phyloP scores from a whole-genome alignment of 2,888 invertebrate genomes.

The Conops quadrifasciatus region DNA sequence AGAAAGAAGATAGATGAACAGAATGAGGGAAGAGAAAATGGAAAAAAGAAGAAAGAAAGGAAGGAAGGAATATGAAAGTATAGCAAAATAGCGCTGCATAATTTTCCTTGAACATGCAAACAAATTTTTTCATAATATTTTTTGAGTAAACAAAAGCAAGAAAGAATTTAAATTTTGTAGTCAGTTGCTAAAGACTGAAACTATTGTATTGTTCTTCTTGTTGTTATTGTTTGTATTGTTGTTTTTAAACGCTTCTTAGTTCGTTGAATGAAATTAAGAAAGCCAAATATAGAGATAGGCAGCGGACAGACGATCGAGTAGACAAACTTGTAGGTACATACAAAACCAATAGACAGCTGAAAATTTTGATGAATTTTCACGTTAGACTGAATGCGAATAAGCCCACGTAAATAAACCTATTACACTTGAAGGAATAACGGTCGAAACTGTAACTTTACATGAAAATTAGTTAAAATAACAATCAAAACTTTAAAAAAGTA shows the following conservation, averaged over 20 bases:
- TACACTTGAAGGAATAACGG: neutral
- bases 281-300: slow-evolving; percentile 50
- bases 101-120: slow-evolving; percentile 31
- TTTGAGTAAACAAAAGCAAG: slow-evolving; percentile 20
- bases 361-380: slow-evolving; percentile 31
- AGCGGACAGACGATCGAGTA: slow-evolving; percentile 32
- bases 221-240: slow-evolving; percentile 34
- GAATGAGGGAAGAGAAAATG: neutral
- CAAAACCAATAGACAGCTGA: slow-evolving; percentile 11
- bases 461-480: too few species aligned
- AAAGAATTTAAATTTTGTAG: slow-evolving; percentile 21
- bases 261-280: slow-evolving; percentile 55
- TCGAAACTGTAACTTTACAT: neutral
- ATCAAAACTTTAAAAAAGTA: too few species aligned
- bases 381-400: slow-evolving; percentile 11
- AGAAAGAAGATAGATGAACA: neutral
- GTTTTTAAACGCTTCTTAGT: neutral
- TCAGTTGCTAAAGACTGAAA: too few species aligned
- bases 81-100: neutral
- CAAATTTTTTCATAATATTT: slow-evolving; percentile 34
- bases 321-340: slow-evolving; percentile 41
- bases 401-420: slow-evolving; percentile 14
- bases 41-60: neutral
- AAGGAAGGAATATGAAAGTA: neutral
- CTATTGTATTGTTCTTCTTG: too few species aligned